Evolutionary conservation across 92 coral and sea anemone genomes (phyloP).

Genomic region (Porites lobata): DNA sequence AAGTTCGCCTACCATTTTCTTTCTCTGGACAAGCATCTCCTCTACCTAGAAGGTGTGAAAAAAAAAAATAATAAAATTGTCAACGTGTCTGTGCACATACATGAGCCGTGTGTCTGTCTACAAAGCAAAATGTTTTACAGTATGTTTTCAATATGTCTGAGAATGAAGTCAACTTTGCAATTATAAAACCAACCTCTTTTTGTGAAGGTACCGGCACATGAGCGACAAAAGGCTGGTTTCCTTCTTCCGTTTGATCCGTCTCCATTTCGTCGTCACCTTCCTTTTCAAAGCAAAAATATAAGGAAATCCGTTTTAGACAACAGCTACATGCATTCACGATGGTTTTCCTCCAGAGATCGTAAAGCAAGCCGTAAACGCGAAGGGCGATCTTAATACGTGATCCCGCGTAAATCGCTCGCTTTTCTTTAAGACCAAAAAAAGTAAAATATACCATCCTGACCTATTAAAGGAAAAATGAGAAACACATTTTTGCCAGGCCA

Average conservation of each 20-base stretch:
- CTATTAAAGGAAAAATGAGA: too few species aligned
- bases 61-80: background rate
- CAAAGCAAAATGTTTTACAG: too few species aligned
- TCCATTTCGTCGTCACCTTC: constrained; percentile 90
- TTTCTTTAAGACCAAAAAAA: too few species aligned
- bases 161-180: too few species aligned
- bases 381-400: too few species aligned
- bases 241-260: constrained; percentile 81
- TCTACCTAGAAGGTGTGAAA: constrained; percentile 75
- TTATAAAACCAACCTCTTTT: constrained; percentile 77
- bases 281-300: constrained; percentile 36
- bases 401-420: too few species aligned
- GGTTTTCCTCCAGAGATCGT: too few species aligned
- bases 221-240: constrained; percentile 84
- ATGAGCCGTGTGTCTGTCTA: too few species aligned
- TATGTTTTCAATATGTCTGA: too few species aligned
- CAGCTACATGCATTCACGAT: background rate
- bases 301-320: background rate
- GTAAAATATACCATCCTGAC: too few species aligned
- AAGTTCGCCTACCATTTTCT: constrained; percentile 83
- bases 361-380: too few species aligned
- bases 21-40: constrained; percentile 94
- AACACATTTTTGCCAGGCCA: too few species aligned
- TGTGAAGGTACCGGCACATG: constrained; percentile 99
- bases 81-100: background rate